These are phyloP conservation scores for Choloepus hoffmanni DNA, from an alignment of 2,113 vertebrate genomes.

Conservation along the genomic window DNA sequence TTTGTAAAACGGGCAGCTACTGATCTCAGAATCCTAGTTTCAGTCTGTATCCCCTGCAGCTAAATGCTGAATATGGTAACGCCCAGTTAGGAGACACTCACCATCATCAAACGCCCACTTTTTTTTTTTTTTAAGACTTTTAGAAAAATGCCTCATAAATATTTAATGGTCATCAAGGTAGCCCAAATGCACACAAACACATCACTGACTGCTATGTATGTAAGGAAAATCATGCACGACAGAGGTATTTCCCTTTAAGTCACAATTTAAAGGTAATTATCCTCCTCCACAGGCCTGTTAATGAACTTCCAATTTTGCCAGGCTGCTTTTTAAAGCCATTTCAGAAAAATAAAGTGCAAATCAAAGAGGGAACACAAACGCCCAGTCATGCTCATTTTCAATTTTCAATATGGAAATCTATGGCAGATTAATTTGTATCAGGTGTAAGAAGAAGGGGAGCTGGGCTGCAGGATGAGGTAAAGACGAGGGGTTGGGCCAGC, in stretches of 20 bases:
- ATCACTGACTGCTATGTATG: not conserved
- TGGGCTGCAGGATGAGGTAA: not conserved
- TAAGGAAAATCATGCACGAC: not conserved
- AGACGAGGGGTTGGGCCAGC: not conserved
- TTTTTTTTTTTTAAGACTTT: not conserved
- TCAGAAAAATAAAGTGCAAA: constrained; percentile 16
- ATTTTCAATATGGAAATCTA: not conserved
- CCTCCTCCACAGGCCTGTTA: not conserved
- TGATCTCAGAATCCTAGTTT: not conserved
- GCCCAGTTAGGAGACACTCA: not conserved
- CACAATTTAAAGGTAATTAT: not conserved
- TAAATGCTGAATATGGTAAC: not conserved
- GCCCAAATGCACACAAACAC: too few relatives aligned
- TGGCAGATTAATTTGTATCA: not conserved
- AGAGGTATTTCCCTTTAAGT: not conserved
- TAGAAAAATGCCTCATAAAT: not conserved
- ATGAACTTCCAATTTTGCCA: not conserved
- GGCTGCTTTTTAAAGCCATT: not conserved
- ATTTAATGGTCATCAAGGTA: not conserved
- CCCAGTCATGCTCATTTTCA: not conserved
- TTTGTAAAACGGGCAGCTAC: not conserved
- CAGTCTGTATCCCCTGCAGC: not conserved
- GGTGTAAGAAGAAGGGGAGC: not conserved
- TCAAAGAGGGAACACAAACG: not conserved
- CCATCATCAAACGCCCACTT: not conserved